Percentiles rank a stretch among this genome's conserved stretches.
These are phyloP conservation scores for Pogonomyrmex barbatus DNA, from an alignment of 1,140 invertebrate genomes.

Conservation along the genomic window DNA sequence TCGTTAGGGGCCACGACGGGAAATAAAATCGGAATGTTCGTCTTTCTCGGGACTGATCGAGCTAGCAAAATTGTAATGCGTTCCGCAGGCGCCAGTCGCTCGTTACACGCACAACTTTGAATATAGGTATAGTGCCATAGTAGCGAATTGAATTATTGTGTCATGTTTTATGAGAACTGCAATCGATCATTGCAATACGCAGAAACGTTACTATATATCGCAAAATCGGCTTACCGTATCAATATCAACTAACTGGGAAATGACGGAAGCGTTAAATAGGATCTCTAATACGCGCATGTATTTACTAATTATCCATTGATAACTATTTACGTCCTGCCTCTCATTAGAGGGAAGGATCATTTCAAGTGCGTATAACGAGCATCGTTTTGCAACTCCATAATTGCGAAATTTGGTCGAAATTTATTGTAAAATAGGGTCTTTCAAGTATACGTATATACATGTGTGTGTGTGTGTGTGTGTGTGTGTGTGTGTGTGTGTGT, in stretches of 20 bases:
- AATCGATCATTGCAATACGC: slow-evolving; percentile 2
- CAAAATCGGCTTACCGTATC: slow-evolving; percentile 50
- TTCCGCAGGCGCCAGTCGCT: background rate
- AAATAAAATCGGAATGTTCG: slow-evolving; percentile 68
- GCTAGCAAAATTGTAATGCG: slow-evolving; percentile 64
- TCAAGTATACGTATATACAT: background rate
- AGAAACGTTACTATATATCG: background rate
- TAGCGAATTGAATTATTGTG: slow-evolving; percentile 10
- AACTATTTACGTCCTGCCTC: slow-evolving; percentile 51
- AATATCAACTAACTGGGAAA: slow-evolving; percentile 27
- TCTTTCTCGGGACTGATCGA: slow-evolving; percentile 38
- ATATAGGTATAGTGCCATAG: background rate
- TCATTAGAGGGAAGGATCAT: slow-evolving; percentile 70
- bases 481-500: too few relatives aligned
- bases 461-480: too few relatives aligned
- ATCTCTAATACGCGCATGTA: slow-evolving; percentile 16
- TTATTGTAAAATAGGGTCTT: slow-evolving; percentile 42
- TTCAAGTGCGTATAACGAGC: slow-evolving; percentile 25
- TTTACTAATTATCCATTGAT: slow-evolving; percentile 43
- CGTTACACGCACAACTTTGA: background rate
- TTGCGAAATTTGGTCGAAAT: slow-evolving; percentile 71
- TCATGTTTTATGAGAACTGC: slow-evolving; percentile 22
- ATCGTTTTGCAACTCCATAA: slow-evolving; percentile 32
- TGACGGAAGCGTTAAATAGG: slow-evolving; percentile 38
- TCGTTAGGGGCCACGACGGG: slow-evolving; percentile 73